These are phyloP conservation scores for Hemiscyllium ocellatum DNA, from an alignment of 2,113 vertebrate genomes.

Conservation along the genomic window DNA sequence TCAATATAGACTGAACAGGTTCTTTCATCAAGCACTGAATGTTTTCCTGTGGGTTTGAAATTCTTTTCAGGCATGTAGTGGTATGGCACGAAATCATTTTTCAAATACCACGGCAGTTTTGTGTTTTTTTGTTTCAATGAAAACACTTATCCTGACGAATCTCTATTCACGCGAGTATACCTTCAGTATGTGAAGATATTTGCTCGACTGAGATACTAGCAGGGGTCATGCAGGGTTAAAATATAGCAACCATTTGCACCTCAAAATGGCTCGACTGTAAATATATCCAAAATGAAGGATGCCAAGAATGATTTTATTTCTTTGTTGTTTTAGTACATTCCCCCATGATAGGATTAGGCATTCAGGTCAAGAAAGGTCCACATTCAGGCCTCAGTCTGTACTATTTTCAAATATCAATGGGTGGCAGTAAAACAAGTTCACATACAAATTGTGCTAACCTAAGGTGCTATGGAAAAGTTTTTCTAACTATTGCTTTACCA, in stretches of 20 bases:
- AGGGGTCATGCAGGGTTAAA: not conserved
- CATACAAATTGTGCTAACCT: not conserved
- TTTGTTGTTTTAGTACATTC: not conserved
- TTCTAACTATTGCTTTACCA: not conserved
- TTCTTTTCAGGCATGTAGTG: slow-evolving; percentile 26
- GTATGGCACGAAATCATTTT: slow-evolving; percentile 7
- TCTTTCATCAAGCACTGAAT: slow-evolving; percentile 24
- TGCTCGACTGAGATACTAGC: not conserved
- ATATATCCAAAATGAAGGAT: not conserved
- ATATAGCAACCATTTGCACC: not conserved
- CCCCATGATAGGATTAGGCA: not conserved
- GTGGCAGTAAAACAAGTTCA: not conserved
- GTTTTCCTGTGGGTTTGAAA: slow-evolving; percentile 35
- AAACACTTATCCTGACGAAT: not conserved
- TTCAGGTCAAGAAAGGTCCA: not conserved
- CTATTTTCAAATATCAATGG: not conserved
- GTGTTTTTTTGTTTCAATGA: not conserved
- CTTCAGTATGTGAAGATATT: not conserved
- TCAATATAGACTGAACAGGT: slow-evolving; percentile 10
- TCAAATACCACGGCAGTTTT: not conserved
- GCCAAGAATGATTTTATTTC: not conserved
- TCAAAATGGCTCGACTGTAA: not conserved
- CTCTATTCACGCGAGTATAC: not conserved
- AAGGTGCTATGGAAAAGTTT: not conserved
- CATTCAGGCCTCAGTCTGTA: not conserved